Conservation (phyloP, 2,797 vertebrate species). For the Adrianichthys oophorus region DNA sequence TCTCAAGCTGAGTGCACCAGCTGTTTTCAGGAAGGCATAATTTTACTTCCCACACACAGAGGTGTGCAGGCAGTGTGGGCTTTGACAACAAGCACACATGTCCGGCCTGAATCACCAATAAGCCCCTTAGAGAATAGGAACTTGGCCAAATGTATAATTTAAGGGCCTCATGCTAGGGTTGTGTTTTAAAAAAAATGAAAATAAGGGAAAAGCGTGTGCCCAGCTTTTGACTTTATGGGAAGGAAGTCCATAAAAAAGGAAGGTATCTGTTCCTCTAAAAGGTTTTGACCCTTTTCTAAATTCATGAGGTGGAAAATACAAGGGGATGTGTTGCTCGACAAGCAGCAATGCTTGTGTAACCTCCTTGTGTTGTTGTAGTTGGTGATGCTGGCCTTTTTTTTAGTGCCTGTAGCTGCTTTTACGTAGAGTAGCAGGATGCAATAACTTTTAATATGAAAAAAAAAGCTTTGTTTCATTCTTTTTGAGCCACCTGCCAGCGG, state of each 20-base stretch:
- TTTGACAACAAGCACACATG: not conserved
- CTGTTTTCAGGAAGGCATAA: conserved; percentile 9
- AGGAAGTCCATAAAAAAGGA: not conserved
- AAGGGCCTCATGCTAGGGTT: not conserved
- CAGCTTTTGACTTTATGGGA: not conserved
- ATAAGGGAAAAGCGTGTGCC: not conserved
- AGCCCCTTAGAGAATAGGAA: not conserved
- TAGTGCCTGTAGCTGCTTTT: conserved; percentile 44
- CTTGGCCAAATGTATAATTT: not conserved
- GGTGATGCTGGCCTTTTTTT: conserved; percentile 30
- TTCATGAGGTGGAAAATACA: conserved; percentile 52
- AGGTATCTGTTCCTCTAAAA: conserved; percentile 29
- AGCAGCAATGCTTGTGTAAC: conserved; percentile 25
- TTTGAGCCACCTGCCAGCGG: conserved; percentile 14
- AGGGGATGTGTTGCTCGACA: conserved; percentile 34
- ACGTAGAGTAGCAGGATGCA: conserved; percentile 24
- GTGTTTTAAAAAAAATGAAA: not conserved
- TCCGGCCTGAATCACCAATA: not conserved
- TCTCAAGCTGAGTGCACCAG: conserved; percentile 3
- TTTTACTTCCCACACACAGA: conserved; percentile 13
- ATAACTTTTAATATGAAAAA: conserved; percentile 44
- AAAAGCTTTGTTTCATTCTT: conserved; percentile 25
- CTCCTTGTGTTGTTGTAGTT: conserved; percentile 18
- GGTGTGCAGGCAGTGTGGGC: not conserved
- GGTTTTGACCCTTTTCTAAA: conserved; percentile 37